Evolutionary conservation across 2,888 invertebrate species (phyloP).

Genomic region (Syritta pipiens): DNA sequence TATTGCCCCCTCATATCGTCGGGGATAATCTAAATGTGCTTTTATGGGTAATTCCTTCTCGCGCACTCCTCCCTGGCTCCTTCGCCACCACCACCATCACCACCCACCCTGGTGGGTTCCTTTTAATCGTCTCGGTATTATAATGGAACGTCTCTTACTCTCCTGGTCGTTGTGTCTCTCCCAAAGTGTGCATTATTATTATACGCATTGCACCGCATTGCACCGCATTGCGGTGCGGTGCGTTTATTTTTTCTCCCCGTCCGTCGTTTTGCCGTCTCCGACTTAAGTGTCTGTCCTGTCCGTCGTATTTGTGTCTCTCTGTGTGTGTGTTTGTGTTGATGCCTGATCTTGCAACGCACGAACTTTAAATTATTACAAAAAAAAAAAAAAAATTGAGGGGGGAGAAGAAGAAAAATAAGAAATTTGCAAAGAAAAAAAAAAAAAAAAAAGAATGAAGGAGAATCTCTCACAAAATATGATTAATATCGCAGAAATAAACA

Average conservation of each 20-base stretch:
- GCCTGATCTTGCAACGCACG: conserved; percentile 57
- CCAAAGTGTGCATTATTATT: conserved; percentile 21
- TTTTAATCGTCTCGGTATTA: conserved; percentile 38
- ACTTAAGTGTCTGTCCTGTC: too few species aligned
- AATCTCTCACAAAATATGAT: conserved; percentile 57
- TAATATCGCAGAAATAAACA: conserved; percentile 59
- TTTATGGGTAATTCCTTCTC: conserved; percentile 45
- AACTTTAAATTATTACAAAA: conserved; percentile 45
- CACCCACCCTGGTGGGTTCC: conserved; percentile 44
- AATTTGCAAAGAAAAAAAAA: conserved; percentile 30
- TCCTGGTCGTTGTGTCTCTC: too few species aligned
- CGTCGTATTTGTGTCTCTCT: conserved; percentile 6
- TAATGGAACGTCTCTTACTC: neutral
- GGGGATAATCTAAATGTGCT: conserved; percentile 60
- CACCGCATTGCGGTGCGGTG: conserved; percentile 30
- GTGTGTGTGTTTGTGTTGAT: neutral
- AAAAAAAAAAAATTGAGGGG: neutral
- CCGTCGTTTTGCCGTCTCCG: too few species aligned
- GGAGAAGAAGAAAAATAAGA: conserved; percentile 17
- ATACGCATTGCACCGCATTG: too few species aligned
- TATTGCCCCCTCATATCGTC: conserved; percentile 51
- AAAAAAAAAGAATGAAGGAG: too few species aligned
- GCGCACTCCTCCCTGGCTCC: conserved; percentile 5
- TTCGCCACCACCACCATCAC: conserved; percentile 15
- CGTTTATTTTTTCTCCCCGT: too few species aligned